These are phyloP conservation scores for Heterodera carotae DNA, from an alignment of 1,140 invertebrate genomes.

Conservation along the genomic window DNA sequence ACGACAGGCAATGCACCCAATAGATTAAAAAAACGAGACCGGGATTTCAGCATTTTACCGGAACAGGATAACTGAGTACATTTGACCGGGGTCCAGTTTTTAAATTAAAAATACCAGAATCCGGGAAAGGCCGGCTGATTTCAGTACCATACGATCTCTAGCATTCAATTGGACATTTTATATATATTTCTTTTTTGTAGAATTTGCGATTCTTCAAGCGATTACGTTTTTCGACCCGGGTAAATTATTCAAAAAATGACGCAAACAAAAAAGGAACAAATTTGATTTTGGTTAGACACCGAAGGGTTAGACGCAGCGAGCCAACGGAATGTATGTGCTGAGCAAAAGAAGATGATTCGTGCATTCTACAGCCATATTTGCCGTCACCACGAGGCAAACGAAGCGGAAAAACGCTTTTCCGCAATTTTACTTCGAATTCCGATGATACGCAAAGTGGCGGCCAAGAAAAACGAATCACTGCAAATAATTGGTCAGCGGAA, in stretches of 20 bases:
- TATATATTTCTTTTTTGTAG: too few relatives aligned
- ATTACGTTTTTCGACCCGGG: constrained; percentile 66
- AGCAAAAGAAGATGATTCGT: constrained; percentile 60
- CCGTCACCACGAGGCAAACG: constrained; percentile 41
- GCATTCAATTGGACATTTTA: too few relatives aligned
- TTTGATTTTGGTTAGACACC: constrained; percentile 53
- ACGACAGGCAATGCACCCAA: constrained; percentile 47
- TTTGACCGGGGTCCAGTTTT: too few relatives aligned
- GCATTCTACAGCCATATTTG: constrained; percentile 57
- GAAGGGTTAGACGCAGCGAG: constrained; percentile 63
- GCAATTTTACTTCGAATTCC: constrained; percentile 60
- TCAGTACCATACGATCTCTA: too few relatives aligned
- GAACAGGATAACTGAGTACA: too few relatives aligned
- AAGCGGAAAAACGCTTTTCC: constrained; percentile 57
- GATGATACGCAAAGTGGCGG: constrained; percentile 65
- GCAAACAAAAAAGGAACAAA: neutral
- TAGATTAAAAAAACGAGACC: too few relatives aligned
- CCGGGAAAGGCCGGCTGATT: too few relatives aligned
- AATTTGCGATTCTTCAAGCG: constrained; percentile 62
- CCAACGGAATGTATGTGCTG: constrained; percentile 61
- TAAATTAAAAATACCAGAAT: too few relatives aligned
- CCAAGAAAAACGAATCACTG: constrained; percentile 65
- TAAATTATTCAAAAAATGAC: constrained; percentile 10
- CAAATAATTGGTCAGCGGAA: constrained; percentile 52
- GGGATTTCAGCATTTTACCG: too few relatives aligned